These are phyloP conservation scores for Luscinia luscinia DNA, from an alignment of 2,797 vertebrate genomes.

Conservation along the genomic window DNA sequence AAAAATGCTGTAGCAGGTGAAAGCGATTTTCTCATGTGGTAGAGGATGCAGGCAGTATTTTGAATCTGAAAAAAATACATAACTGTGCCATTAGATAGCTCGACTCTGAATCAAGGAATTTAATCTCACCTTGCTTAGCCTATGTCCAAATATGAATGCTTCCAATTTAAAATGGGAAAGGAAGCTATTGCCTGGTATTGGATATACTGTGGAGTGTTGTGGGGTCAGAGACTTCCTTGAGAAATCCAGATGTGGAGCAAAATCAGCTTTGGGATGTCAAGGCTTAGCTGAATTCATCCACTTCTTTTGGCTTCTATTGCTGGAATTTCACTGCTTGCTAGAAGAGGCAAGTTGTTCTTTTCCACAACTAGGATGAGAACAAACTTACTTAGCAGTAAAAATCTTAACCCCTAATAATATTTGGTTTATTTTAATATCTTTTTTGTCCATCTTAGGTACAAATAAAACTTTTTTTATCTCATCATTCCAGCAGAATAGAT, in stretches of 20 bases:
- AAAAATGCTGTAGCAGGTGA: not conserved
- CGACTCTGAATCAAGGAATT: not conserved
- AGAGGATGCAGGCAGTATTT: not conserved
- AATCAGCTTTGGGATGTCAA: not conserved
- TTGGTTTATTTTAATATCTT: not conserved
- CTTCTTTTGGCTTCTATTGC: not conserved
- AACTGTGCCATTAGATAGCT: not conserved
- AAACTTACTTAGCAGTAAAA: slow-evolving; percentile 26
- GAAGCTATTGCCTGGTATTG: not conserved
- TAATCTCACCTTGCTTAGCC: not conserved
- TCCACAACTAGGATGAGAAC: slow-evolving; percentile 11
- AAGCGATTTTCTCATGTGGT: not conserved
- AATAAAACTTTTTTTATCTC: not conserved
- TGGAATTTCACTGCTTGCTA: slow-evolving; percentile 45
- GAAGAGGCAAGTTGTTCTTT: slow-evolving; percentile 33
- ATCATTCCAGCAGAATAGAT: slow-evolving; percentile 10
- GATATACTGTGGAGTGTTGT: not conserved
- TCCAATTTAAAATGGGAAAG: not conserved
- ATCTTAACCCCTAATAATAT: not conserved
- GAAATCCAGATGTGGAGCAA: not conserved
- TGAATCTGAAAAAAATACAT: not conserved
- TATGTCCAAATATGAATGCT: not conserved
- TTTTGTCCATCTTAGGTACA: not conserved
- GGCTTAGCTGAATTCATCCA: not conserved
- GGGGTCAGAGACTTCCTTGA: not conserved